phyloP scores from a whole-genome alignment of 1,140 invertebrate species.

The Aphaenogaster floridana region DNA sequence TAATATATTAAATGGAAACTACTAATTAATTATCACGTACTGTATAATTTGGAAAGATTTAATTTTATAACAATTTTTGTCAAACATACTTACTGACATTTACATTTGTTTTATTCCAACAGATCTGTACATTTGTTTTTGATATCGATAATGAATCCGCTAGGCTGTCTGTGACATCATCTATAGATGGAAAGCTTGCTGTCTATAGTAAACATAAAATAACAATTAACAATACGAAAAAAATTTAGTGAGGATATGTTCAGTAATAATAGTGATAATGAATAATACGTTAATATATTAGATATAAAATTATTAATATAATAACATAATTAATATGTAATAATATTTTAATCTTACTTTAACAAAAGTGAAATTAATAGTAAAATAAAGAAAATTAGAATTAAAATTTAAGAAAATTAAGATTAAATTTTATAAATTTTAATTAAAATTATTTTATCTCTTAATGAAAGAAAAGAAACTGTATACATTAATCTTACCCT shows the following conservation, averaged over 20 bases:
- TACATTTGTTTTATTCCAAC: constrained; percentile 13
- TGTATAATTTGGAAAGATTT: not conserved
- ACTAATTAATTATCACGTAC: too few relatives aligned
- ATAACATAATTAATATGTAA: not conserved
- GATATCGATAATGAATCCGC: not conserved
- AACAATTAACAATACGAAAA: not conserved
- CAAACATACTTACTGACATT: not conserved
- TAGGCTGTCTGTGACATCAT: not conserved
- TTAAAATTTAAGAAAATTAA: not conserved
- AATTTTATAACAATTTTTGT: not conserved
- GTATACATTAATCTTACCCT: too few relatives aligned
- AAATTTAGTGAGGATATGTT: not conserved
- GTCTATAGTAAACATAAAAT: constrained; percentile 6
- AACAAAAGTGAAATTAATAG: not conserved
- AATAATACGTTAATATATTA: too few relatives aligned
- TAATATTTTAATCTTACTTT: not conserved
- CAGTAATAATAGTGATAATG: not conserved
- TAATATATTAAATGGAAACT: too few relatives aligned
- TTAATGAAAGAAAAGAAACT: too few relatives aligned
- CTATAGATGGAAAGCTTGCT: too few relatives aligned
- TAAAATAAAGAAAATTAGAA: not conserved
- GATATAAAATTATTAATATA: too few relatives aligned
- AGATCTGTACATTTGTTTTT: not conserved
- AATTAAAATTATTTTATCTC: not conserved
- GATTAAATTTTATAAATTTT: not conserved